phyloP scores from a whole-genome alignment of 2,797 vertebrate genomes.

The Liparis tanakae region DNA sequence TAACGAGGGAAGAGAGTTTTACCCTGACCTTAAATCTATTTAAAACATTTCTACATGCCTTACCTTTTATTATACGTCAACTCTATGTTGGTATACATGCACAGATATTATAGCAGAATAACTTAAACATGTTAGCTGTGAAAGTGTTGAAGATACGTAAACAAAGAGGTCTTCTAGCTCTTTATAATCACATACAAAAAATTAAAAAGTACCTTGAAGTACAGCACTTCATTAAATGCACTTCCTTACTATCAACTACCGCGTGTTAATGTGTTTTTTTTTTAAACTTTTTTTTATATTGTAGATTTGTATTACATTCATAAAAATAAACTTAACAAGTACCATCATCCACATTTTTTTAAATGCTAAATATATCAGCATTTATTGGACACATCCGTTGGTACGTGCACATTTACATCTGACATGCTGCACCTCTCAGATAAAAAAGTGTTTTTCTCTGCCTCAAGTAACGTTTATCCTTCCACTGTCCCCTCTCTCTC shows the following conservation, averaged over 20 bases:
- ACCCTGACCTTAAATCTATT: not conserved
- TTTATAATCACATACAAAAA: not conserved
- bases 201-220: not conserved
- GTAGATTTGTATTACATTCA: not conserved
- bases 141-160: not conserved
- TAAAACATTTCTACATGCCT: no score
- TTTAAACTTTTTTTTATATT: not conserved
- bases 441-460: slow-evolving; percentile 17
- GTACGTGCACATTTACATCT: not conserved
- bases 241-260: not conserved
- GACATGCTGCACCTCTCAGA: not conserved
- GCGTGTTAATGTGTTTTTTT: not conserved
- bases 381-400: not conserved
- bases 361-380: not conserved
- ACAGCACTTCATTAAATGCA: not conserved
- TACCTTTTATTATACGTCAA: not conserved
- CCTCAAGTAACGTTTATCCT: slow-evolving; percentile 36
- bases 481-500: slow-evolving; percentile 2
- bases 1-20: not conserved
- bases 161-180: not conserved
- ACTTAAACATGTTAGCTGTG: not conserved
- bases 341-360: not conserved
- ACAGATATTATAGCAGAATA: not conserved
- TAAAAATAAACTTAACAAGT: not conserved
- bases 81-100: not conserved